A percentile compares a stretch with the other conserved stretches of the same genome.
phyloP scores from a whole-genome alignment of 2,888 invertebrate species.

The Polia nebulosa region DNA sequence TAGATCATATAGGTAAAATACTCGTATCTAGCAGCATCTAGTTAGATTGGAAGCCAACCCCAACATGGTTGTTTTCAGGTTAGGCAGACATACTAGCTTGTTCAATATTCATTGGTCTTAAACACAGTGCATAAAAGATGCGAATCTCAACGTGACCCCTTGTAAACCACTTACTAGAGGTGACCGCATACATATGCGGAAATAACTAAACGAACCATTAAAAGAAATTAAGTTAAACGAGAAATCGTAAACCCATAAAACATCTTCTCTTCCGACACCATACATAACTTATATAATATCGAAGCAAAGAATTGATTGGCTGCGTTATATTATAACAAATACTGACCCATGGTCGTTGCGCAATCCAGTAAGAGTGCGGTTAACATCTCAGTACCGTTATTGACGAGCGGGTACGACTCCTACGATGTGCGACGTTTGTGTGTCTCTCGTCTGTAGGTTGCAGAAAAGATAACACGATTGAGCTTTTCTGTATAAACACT shows the following conservation, averaged over 20 bases:
- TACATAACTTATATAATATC: slow-evolving; percentile 38
- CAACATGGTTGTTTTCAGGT: too few relatives aligned
- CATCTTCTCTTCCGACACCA: slow-evolving; percentile 29
- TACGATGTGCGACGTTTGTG: slow-evolving; percentile 10
- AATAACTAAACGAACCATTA: background rate
- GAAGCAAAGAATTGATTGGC: slow-evolving; percentile 36
- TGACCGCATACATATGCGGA: background rate
- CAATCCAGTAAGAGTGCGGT: slow-evolving; percentile 66
- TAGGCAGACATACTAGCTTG: too few relatives aligned
- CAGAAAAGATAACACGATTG: background rate
- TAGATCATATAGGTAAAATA: too few relatives aligned
- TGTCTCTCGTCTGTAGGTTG: background rate
- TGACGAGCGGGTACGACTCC: slow-evolving; percentile 46
- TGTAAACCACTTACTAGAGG: background rate
- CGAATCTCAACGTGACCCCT: background rate
- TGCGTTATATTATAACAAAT: slow-evolving; percentile 25
- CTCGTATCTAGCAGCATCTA: too few relatives aligned
- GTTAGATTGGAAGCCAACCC: too few relatives aligned
- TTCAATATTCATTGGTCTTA: too few relatives aligned
- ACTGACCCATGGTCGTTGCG: slow-evolving; percentile 40
- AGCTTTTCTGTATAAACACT: slow-evolving; percentile 2
- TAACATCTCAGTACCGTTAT: slow-evolving; percentile 52
- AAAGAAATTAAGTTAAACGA: slow-evolving; percentile 21
- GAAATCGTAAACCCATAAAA: slow-evolving; percentile 22
- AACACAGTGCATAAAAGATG: too few relatives aligned